phyloP scores from a whole-genome alignment of 1,140 invertebrate genomes.

The Ruditapes philippinarum region DNA sequence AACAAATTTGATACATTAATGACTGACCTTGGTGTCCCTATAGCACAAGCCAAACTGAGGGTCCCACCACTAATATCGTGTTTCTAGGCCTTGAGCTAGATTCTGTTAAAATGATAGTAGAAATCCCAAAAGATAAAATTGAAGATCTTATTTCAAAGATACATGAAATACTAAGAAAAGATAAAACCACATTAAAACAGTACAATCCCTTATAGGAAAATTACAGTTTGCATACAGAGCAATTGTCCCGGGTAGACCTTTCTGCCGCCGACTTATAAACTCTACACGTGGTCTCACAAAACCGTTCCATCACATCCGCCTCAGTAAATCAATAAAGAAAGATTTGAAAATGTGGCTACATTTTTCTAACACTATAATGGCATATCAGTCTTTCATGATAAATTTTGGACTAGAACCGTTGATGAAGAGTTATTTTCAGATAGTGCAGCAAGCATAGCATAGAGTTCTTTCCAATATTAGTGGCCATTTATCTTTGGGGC shows the following conservation, averaged over 20 bases:
- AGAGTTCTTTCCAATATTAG: slow-evolving; percentile 55
- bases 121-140: neutral
- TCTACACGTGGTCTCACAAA: slow-evolving; percentile 5
- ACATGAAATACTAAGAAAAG: neutral
- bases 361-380: slow-evolving; percentile 22
- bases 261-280: slow-evolving; percentile 9
- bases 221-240: slow-evolving; percentile 33
- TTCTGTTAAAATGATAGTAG: neutral
- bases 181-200: neutral
- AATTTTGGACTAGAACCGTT: neutral
- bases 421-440: slow-evolving; percentile 43
- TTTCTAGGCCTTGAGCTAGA: slow-evolving; percentile 31
- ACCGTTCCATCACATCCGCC: neutral
- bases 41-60: slow-evolving; percentile 30
- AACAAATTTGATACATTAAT: neutral
- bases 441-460: neutral
- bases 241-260: slow-evolving; percentile 17
- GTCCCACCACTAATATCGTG: neutral
- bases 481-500: slow-evolving; percentile 9
- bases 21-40: slow-evolving; percentile 12
- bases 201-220: slow-evolving; percentile 30
- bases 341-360: slow-evolving; percentile 20
- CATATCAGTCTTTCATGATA: neutral
- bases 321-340: neutral
- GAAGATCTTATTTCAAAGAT: neutral